phyloP scores from a whole-genome alignment of 2,113 vertebrate species.

The Salvator merianae region DNA sequence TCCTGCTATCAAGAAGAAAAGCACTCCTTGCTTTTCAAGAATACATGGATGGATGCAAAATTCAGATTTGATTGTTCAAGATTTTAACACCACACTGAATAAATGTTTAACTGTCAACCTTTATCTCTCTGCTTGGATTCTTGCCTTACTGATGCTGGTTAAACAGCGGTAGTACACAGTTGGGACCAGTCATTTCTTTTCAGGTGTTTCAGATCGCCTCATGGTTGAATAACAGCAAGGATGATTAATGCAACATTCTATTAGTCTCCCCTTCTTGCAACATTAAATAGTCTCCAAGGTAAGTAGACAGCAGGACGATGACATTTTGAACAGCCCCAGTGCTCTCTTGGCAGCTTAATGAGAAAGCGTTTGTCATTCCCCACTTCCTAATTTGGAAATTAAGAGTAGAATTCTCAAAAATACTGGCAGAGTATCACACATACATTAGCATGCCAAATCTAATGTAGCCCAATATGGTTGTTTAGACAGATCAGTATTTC shows the following conservation, averaged over 20 bases:
- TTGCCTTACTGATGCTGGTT: slow-evolving; percentile 36
- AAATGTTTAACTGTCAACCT: slow-evolving; percentile 24
- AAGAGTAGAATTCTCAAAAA: slow-evolving; percentile 32
- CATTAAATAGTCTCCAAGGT: slow-evolving; percentile 56
- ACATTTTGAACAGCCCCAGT: slow-evolving; percentile 58
- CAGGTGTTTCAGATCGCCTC: slow-evolving; percentile 51
- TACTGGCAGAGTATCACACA: not conserved
- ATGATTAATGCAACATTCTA: slow-evolving; percentile 59
- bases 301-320: slow-evolving; percentile 42
- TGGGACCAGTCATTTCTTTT: slow-evolving; percentile 50
- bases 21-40: slow-evolving; percentile 23
- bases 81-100: not conserved
- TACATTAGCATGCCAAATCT: not conserved
- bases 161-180: slow-evolving; percentile 26
- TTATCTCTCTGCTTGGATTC: slow-evolving; percentile 33
- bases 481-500: slow-evolving; percentile 2
- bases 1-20: too few relatives aligned
- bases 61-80: slow-evolving; percentile 1
- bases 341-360: slow-evolving; percentile 51
- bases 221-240: slow-evolving; percentile 44
- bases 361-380: slow-evolving; percentile 50
- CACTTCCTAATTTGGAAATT: slow-evolving; percentile 31
- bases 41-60: slow-evolving; percentile 22
- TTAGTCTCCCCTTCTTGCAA: slow-evolving; percentile 27
- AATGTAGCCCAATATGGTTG: not conserved